Base-by-base conservation (phyloP, 1,140 invertebrate species). In the Eurosta solidaginis region DNA sequence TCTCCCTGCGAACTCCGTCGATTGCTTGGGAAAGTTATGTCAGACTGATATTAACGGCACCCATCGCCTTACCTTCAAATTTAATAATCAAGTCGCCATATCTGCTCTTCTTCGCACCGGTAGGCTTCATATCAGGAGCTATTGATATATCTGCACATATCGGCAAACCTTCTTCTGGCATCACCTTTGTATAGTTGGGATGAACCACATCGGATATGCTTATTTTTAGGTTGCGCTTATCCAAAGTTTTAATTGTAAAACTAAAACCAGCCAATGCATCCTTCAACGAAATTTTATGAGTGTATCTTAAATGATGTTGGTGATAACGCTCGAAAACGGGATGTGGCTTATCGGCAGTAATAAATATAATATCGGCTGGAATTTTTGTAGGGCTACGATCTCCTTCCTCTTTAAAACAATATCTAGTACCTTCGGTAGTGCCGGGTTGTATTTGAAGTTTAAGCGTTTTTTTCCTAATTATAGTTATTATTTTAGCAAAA, bases 281-380 rank as follows among this genome's bases (percentile, higher is more conserved):
- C 79, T 91, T 87, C 52, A 95, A 82, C 52, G 89, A 89, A 20
- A 95, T 90, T 12, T 88, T 82, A 52, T 89, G 87, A 2, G 88
- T 88, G 84, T 92, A 92, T 20, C 92, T 83, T 22, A 96, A 89
- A 89, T 98, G 92, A 44, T 85, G 81, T 7, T 80, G 81, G 50
- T 85, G 93, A 59, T 93, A 92, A 80, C 96, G 90, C 52, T 90
- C 89, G 84, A 95, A 98, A 3, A 89, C 88, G 10, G 93, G 91
- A 88, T 97, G 95, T 4, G 93, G 92, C 81, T 92, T 92, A 83
- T 97, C 95, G 86, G 94, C 92, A 4, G 92, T 94, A 50, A 95
- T 91, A 85, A 97, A 97, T 74, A 97, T 91, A 44, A 98, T 92
- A 87, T 98, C 96, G 33, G 93, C 91, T 45, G 95, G 93, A 82